phyloP scores from a whole-genome alignment of 2,113 vertebrate species.

The Etia nguti region DNA sequence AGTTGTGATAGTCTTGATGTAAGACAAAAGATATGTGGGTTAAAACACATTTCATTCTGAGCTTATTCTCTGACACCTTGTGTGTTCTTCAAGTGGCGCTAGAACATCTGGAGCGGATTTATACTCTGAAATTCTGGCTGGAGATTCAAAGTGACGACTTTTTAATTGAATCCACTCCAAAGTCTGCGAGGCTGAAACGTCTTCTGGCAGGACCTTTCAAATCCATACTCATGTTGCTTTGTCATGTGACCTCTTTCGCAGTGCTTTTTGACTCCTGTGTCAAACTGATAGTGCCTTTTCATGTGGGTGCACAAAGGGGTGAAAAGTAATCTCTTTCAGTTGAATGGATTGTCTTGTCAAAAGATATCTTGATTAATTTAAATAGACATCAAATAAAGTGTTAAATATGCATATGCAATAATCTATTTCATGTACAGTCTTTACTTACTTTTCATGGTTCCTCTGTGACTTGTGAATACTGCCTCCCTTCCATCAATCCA shows the following conservation, averaged over 20 bases:
- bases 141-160: conserved; percentile 56
- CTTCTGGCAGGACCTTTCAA: conserved; percentile 37
- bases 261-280: not conserved
- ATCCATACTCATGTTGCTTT: conserved; percentile 38
- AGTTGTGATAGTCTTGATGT: not conserved
- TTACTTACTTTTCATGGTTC: not conserved
- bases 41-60: conserved; percentile 26
- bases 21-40: conserved; percentile 11
- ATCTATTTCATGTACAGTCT: not conserved
- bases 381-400: not conserved
- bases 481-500: conserved; percentile 4
- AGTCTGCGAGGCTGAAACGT: conserved; percentile 48
- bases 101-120: conserved; percentile 62
- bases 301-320: not conserved
- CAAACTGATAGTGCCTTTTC: not conserved
- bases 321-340: not conserved
- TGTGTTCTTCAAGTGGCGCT: conserved; percentile 44
- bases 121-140: conserved; percentile 46
- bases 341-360: not conserved
- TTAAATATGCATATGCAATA: not conserved
- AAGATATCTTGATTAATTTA: not conserved
- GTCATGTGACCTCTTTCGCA: conserved; percentile 31
- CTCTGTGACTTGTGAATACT: not conserved
- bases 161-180: conserved; percentile 62
- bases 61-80: conserved; percentile 43